These are phyloP conservation scores for Tupiocoris notatus DNA, from an alignment of 2,888 invertebrate species.

Conservation along the genomic window DNA sequence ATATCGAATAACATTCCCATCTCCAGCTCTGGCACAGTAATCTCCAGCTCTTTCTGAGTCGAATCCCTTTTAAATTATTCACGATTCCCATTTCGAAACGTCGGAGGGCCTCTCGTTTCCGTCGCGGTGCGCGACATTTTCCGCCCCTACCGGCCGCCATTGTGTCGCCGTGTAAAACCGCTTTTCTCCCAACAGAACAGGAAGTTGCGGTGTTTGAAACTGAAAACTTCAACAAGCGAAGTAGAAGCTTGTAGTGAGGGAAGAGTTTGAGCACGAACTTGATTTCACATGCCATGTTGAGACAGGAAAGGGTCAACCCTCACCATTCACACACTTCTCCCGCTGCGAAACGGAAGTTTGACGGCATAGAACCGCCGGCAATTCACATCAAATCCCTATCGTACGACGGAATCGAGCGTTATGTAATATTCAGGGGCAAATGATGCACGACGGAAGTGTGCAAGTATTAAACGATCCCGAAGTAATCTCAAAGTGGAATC, in stretches of 20 bases:
- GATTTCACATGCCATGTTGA: not conserved
- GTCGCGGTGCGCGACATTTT: not conserved
- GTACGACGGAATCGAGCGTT: not conserved
- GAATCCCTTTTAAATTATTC: not conserved
- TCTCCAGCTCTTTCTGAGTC: not conserved
- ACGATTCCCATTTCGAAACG: not conserved
- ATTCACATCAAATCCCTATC: not conserved
- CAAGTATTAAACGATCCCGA: not conserved
- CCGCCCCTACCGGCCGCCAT: not conserved
- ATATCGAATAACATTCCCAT: not conserved
- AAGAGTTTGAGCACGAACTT: not conserved
- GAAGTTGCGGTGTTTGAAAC: not conserved
- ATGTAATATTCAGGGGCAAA: not conserved
- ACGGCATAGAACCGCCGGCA: not conserved
- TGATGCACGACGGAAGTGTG: not conserved
- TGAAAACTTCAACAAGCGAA: not conserved
- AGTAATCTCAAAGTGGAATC: no score
- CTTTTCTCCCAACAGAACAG: not conserved
- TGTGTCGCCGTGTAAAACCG: not conserved
- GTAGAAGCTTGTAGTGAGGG: not conserved
- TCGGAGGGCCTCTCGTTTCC: not conserved
- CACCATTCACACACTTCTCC: not conserved
- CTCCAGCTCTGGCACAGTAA: no score
- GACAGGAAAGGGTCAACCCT: not conserved
- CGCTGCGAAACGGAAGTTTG: not conserved